These are phyloP conservation scores for Carlito syrichta DNA, from an alignment of 2,113 vertebrate genomes.

Conservation along the genomic window DNA sequence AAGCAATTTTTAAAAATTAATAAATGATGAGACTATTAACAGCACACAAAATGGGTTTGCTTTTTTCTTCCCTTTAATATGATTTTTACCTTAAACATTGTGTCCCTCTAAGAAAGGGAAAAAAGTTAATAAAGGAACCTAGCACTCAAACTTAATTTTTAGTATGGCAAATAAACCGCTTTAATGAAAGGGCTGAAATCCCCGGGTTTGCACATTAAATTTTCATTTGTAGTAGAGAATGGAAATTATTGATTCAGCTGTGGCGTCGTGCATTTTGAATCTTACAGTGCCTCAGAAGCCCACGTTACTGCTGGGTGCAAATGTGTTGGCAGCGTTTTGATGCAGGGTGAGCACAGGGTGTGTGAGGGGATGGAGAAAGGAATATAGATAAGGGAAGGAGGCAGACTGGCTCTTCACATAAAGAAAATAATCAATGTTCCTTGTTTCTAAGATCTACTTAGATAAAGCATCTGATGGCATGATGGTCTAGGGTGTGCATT, in stretches of 20 bases:
- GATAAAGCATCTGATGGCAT: neutral
- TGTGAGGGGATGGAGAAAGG: neutral
- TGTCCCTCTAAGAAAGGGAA: constrained; percentile 72
- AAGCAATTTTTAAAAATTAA: constrained; percentile 60
- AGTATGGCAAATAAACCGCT: constrained; percentile 73
- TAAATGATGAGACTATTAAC: constrained; percentile 72
- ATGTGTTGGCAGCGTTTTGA: constrained; percentile 61
- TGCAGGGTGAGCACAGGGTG: neutral
- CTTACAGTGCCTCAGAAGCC: constrained; percentile 41
- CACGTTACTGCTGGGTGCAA: constrained; percentile 50
- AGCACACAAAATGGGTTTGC: constrained; percentile 39
- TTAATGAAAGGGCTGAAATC: constrained; percentile 75
- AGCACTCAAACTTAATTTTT: constrained; percentile 72
- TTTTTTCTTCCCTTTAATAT: constrained; percentile 48
- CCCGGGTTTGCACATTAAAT: constrained; percentile 68
- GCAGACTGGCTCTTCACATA: neutral
- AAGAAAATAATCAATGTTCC: neutral
- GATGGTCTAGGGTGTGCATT: neutral
- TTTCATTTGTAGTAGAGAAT: constrained; percentile 75
- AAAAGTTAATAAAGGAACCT: constrained; percentile 74
- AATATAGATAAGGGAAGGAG: constrained; percentile 28
- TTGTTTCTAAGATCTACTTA: constrained; percentile 16
- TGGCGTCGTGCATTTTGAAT: constrained; percentile 69
- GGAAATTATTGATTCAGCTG: constrained; percentile 74
- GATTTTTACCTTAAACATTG: constrained; percentile 57